These are phyloP conservation scores for Seriola dumerili DNA, from an alignment of 2,113 vertebrate species.

Conservation along the genomic window DNA sequence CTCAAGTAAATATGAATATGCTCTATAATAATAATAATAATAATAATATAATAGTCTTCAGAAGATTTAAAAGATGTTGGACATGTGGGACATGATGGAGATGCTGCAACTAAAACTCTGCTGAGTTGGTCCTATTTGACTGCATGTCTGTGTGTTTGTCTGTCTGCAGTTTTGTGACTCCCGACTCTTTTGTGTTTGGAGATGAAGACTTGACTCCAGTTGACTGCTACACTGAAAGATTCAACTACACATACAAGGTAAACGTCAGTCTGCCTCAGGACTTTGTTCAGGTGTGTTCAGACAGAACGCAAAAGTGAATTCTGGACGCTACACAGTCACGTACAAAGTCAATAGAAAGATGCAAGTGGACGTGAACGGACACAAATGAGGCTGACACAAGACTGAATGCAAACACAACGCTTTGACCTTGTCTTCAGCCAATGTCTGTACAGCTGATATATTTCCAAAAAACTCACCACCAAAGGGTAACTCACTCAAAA, in stretches of 20 bases:
- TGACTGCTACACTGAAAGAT: constrained; percentile 87
- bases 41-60: neutral
- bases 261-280: neutral
- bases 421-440: too few species aligned
- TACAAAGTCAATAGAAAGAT: neutral
- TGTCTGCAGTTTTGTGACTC: constrained; percentile 87
- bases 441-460: too few species aligned
- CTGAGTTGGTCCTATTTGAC: neutral
- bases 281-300: neutral
- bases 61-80: neutral
- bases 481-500: constrained; percentile 87
- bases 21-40: too few species aligned
- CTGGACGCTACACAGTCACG: too few species aligned
- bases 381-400: too few species aligned
- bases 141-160: neutral
- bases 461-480: too few species aligned
- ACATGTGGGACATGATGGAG: neutral
- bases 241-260: constrained; percentile 94
- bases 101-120: neutral
- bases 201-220: constrained; percentile 78
- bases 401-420: too few species aligned
- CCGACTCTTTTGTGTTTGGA: constrained; percentile 90
- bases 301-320: neutral
- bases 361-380: too few species aligned
- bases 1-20: too few species aligned